These are phyloP conservation scores for Actinia equina DNA, from an alignment of 64 coral and sea anemone species.

Conservation along the genomic window DNA sequence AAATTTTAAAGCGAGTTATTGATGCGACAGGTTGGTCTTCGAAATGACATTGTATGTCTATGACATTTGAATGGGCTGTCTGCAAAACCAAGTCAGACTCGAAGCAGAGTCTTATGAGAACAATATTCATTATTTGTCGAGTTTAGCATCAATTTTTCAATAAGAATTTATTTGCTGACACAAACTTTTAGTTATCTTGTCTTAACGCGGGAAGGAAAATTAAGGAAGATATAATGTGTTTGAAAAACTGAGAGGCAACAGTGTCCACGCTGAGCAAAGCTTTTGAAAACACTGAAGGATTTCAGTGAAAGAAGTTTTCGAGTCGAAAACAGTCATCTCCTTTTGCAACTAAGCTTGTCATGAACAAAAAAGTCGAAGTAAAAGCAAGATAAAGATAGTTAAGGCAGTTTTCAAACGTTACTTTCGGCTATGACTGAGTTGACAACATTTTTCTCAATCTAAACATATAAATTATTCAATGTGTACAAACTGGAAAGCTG, in stretches of 20 bases:
- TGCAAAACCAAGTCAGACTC: not conserved
- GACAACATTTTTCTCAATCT: not conserved
- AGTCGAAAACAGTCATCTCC: not conserved
- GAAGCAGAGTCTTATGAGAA: not conserved
- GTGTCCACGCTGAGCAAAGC: not conserved
- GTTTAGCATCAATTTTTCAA: not conserved
- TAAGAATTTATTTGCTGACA: not conserved
- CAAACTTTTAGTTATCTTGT: not conserved
- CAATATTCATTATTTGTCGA: not conserved
- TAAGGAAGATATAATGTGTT: not conserved
- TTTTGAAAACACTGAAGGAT: not conserved
- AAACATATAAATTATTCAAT: conserved; percentile 11
- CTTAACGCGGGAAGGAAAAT: not conserved
- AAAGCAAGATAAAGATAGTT: not conserved
- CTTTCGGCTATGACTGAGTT: too few relatives aligned
- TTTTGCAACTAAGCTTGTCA: not conserved
- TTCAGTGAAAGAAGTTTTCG: not conserved
- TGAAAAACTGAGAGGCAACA: not conserved
- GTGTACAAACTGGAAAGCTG: not conserved
- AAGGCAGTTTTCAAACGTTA: not conserved
- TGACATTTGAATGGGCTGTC: not conserved
- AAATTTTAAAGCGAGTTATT: not conserved
- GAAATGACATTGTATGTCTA: not conserved
- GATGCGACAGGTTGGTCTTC: too few relatives aligned
- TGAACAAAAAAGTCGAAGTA: not conserved